phyloP scores from a whole-genome alignment of 2,888 invertebrate species.

The Dyspetes luteomarginatus region DNA sequence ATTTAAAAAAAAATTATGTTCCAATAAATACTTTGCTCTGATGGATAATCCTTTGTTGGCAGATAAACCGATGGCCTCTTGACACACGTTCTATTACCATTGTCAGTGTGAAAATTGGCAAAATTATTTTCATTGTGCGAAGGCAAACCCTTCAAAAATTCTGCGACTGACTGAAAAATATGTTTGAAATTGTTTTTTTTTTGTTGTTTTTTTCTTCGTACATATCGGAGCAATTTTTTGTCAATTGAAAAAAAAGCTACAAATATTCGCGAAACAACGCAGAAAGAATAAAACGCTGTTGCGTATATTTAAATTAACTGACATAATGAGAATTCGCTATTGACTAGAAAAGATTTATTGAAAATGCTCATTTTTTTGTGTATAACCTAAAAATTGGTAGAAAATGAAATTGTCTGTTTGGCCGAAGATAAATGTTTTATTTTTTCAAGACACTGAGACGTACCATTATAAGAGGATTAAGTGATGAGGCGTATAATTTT shows the following conservation, averaged over 20 bases:
- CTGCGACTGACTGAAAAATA: slow-evolving; percentile 89
- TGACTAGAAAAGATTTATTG: background rate
- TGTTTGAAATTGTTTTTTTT: background rate
- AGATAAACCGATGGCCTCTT: slow-evolving; percentile 96
- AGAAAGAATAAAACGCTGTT: background rate
- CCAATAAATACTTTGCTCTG: slow-evolving; percentile 92
- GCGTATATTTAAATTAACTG: background rate
- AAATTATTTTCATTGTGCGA: slow-evolving; percentile 96
- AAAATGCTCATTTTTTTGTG: background rate
- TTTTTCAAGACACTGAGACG: background rate
- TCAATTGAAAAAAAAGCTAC: background rate
- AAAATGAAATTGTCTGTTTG: background rate
- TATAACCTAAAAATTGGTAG: slow-evolving; percentile 18
- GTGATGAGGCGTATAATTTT: no score
- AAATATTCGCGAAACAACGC: background rate
- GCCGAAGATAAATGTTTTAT: background rate
- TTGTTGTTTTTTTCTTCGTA: no score
- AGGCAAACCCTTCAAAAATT: slow-evolving; percentile 96
- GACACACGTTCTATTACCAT: slow-evolving; percentile 91
- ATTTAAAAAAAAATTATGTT: background rate
- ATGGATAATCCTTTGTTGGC: slow-evolving; percentile 95
- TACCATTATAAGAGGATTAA: slow-evolving; percentile 38
- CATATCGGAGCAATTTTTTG: background rate
- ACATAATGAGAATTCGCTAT: background rate
- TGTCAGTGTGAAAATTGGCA: slow-evolving; percentile 94